Conservation (phyloP, 2,113 vertebrate genomes). For the Crotalus viridis region DNA sequence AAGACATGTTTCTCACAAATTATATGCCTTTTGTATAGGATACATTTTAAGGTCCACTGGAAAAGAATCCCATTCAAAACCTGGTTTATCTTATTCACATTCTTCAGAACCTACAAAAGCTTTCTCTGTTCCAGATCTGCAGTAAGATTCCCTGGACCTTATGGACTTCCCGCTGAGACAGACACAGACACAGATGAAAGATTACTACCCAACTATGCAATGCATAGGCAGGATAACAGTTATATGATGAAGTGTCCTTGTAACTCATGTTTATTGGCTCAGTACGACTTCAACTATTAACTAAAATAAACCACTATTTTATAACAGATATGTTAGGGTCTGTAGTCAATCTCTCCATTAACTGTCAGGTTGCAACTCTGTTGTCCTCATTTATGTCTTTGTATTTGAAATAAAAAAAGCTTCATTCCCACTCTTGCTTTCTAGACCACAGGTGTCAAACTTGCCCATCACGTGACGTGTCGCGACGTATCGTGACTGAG, state of each 20-base stretch:
- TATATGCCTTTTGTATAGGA: not conserved
- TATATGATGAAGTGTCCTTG: constrained; percentile 60
- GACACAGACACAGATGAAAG: constrained; percentile 66
- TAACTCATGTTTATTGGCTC: constrained; percentile 70
- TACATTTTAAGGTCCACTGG: not conserved
- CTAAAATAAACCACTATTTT: constrained; percentile 72
- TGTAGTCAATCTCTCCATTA: constrained; percentile 17
- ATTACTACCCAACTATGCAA: constrained; percentile 66
- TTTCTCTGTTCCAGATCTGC: constrained; percentile 53
- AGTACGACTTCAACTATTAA: constrained; percentile 66
- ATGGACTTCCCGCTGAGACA: constrained; percentile 67
- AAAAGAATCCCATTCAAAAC: not conserved
- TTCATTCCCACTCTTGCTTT: not conserved
- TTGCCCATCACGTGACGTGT: too few species aligned
- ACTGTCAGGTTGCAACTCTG: not conserved
- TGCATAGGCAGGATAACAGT: constrained; percentile 61
- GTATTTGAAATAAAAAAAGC: not conserved
- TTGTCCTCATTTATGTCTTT: constrained; percentile 21
- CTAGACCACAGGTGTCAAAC: not conserved
- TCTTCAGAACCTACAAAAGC: not conserved
- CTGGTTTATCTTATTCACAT: not conserved
- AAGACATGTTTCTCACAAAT: not conserved
- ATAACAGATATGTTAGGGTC: constrained; percentile 42
- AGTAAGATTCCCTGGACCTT: constrained; percentile 62
- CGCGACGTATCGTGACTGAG: too few species aligned